Conservation (phyloP, 1,140 invertebrate genomes). For the Watersipora subatra region DNA sequence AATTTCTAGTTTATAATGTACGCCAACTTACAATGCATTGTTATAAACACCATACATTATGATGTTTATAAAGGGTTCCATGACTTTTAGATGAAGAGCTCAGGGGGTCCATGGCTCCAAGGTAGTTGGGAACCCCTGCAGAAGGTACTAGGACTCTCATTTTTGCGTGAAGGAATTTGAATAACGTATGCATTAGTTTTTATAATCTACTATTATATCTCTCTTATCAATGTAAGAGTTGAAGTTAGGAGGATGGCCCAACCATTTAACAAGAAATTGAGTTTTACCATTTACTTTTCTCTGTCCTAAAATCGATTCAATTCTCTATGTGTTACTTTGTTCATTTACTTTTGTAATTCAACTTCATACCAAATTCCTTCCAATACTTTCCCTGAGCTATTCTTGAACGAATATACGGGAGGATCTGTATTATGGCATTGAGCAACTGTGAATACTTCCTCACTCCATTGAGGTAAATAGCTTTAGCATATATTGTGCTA, state of each 20-base stretch:
- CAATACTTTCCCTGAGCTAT: slow-evolving; percentile 11
- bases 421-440: slow-evolving; percentile 12
- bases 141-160: not conserved
- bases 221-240: not conserved
- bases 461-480: slow-evolving; percentile 18
- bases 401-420: slow-evolving; percentile 9
- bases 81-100: too few relatives aligned
- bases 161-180: not conserved
- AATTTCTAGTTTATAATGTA: too few relatives aligned
- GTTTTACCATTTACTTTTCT: not conserved
- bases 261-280: not conserved
- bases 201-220: not conserved
- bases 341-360: slow-evolving; percentile 1
- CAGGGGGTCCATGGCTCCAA: too few relatives aligned
- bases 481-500: slow-evolving; percentile 15
- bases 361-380: slow-evolving; percentile 7
- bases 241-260: not conserved
- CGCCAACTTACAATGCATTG: too few relatives aligned
- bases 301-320: not conserved
- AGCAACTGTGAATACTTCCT: slow-evolving; percentile 18
- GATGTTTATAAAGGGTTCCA: too few relatives aligned
- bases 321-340: not conserved
- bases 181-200: not conserved
- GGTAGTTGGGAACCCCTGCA: too few relatives aligned
- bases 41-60: too few relatives aligned